A percentile compares a stretch with the other conserved stretches of the same genome.
Conservation (phyloP, 2,888 invertebrate genomes). For the Macaria notata region DNA sequence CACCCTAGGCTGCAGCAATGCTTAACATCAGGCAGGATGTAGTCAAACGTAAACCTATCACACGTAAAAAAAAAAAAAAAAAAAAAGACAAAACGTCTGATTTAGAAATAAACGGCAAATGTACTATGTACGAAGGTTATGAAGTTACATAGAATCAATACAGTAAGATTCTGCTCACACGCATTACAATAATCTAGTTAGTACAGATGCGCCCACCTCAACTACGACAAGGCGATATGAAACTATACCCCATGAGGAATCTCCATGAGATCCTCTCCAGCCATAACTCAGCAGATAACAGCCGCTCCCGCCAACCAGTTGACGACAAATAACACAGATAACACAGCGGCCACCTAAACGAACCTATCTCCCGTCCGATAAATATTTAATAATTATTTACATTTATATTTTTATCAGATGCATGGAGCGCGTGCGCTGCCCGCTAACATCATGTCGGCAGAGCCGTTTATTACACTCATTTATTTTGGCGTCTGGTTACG, state of each 20-base stretch:
- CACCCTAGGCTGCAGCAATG: too few species aligned
- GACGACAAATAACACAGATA: conserved; percentile 79
- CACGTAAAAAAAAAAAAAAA: too few species aligned
- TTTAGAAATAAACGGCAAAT: too few species aligned
- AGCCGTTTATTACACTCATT: conserved; percentile 53
- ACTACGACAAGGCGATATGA: conserved; percentile 50
- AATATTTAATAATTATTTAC: conserved; percentile 81
- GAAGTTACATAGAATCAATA: too few species aligned
- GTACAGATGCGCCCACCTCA: conserved; percentile 51
- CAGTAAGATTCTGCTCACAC: too few species aligned
- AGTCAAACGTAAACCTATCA: too few species aligned
- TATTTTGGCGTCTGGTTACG: conserved; percentile 53
- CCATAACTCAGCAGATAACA: conserved; percentile 77
- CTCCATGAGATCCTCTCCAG: conserved; percentile 44
- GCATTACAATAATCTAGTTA: too few species aligned
- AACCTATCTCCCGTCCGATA: conserved; percentile 71
- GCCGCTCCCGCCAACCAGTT: conserved; percentile 64
- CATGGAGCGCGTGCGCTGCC: conserved; percentile 60
- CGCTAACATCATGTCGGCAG: conserved; percentile 56
- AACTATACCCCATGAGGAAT: conserved; percentile 63
- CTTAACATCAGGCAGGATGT: too few species aligned
- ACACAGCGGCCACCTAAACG: conserved; percentile 75
- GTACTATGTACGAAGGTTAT: too few species aligned
- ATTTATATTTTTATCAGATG: conserved; percentile 73
- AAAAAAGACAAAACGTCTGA: too few species aligned